Conservation (phyloP, 30 jellyfish, hydroid and myxozoan species). For the Cassiopea xamachana region DNA sequence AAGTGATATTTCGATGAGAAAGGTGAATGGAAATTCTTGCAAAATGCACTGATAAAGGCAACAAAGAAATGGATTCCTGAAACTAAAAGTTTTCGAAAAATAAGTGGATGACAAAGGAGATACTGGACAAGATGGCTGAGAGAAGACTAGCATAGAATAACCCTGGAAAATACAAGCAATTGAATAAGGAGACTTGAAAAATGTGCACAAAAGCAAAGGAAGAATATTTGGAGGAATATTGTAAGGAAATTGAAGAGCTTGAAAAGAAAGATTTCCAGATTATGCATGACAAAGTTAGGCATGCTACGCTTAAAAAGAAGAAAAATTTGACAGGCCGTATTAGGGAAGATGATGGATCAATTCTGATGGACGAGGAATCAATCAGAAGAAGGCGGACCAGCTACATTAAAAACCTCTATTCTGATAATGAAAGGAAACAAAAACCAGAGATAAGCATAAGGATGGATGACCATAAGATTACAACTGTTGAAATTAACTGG, state of each 20-base stretch:
- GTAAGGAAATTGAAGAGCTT: slow-evolving; percentile 32
- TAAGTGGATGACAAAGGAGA: slow-evolving; percentile 16
- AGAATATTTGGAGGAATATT: neutral
- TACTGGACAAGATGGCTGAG: neutral
- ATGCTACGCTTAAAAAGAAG: slow-evolving; percentile 2
- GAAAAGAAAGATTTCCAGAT: slow-evolving; percentile 11
- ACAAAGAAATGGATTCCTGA: neutral
- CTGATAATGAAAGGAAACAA: slow-evolving; percentile 18
- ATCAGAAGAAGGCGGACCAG: slow-evolving; percentile 24
- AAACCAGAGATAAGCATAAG: neutral
- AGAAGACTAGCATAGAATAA: neutral
- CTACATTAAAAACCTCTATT: slow-evolving; percentile 19
- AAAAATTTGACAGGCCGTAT: slow-evolving; percentile 11
- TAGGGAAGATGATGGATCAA: slow-evolving; percentile 30
- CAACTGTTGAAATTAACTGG: slow-evolving; percentile 9
- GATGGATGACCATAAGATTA: neutral
- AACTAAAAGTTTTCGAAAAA: neutral
- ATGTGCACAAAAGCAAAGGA: slow-evolving; percentile 6
- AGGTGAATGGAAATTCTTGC: neutral
- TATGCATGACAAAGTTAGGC: neutral
- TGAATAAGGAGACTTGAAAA: slow-evolving; percentile 2
- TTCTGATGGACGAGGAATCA: slow-evolving; percentile 42
- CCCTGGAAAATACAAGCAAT: neutral
- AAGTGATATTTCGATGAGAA: neutral
- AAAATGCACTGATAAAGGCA: neutral